Percentiles rank a stretch among this genome's conserved stretches.
phyloP scores from a whole-genome alignment of 2,888 invertebrate species.

The Theodoxus fluviatilis region DNA sequence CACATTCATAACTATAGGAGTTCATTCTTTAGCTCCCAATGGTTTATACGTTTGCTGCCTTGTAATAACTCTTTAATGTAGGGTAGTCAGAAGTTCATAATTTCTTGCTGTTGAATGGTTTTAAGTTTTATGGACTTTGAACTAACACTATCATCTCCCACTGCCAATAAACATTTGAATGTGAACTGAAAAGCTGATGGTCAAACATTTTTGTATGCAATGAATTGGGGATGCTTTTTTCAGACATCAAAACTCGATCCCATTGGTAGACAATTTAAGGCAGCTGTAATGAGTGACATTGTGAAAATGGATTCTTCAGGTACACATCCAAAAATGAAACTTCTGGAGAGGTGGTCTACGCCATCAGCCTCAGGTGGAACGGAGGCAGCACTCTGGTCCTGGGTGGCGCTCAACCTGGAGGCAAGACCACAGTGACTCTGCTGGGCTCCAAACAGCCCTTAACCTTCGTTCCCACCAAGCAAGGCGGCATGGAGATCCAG shows the following conservation, averaged over 20 bases:
- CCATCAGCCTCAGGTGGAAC: slow-evolving; percentile 77
- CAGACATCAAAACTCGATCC: background rate
- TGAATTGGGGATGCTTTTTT: slow-evolving; percentile 8
- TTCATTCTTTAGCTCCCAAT: no score
- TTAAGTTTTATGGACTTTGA: background rate
- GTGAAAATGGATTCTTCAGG: slow-evolving; percentile 29
- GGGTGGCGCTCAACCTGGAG: slow-evolving; percentile 62
- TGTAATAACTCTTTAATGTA: background rate
- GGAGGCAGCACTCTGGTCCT: slow-evolving; percentile 69
- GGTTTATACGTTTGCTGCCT: no score
- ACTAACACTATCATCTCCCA: background rate
- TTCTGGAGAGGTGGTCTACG: slow-evolving; percentile 70
- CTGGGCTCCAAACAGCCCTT: slow-evolving; percentile 66
- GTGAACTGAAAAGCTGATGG: background rate
- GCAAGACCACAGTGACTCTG: slow-evolving; percentile 65
- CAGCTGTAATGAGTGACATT: no score
- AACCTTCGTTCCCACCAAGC: slow-evolving; percentile 25
- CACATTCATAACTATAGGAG: no score
- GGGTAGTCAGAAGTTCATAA: background rate
- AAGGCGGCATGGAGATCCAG: slow-evolving; percentile 42
- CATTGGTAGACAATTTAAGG: no score
- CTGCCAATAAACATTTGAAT: background rate
- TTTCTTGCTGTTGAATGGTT: background rate
- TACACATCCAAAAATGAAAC: slow-evolving; percentile 36
- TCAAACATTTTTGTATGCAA: no score